phyloP scores from a whole-genome alignment of 1,140 invertebrate genomes.

The Penaeus japonicus region DNA sequence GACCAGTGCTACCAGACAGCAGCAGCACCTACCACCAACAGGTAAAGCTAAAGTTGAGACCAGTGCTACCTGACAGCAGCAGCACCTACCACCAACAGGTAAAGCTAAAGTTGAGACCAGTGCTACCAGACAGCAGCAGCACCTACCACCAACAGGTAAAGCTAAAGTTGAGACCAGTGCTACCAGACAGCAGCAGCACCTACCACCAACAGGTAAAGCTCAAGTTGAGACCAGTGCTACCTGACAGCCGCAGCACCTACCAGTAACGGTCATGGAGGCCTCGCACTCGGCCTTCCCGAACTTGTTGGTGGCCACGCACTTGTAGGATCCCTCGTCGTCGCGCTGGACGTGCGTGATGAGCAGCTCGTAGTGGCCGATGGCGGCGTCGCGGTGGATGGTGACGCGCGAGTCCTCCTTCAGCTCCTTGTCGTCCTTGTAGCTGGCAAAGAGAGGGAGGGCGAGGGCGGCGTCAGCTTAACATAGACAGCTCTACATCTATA shows the following conservation, averaged over 20 bases:
- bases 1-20: too few relatives aligned
- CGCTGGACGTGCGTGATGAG: conserved; percentile 83
- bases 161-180: too few relatives aligned
- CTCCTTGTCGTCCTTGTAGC: conserved; percentile 82
- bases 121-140: too few relatives aligned
- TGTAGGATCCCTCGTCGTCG: conserved; percentile 86
- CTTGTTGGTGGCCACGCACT: conserved; percentile 85
- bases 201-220: too few relatives aligned
- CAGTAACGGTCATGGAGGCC: conserved; percentile 80
- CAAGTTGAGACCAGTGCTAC: too few relatives aligned
- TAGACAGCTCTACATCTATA: too few relatives aligned
- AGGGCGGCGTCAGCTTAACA: background rate
- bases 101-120: too few relatives aligned
- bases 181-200: background rate
- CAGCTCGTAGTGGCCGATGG: conserved; percentile 88
- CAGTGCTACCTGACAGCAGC: too few relatives aligned
- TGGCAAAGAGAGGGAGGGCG: conserved; percentile 63
- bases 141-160: too few relatives aligned
- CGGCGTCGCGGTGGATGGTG: conserved; percentile 77
- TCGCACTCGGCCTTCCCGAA: conserved; percentile 80
- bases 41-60: too few relatives aligned
- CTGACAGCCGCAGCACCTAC: conserved; percentile 65
- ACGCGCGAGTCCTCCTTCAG: conserved; percentile 77
- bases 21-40: too few relatives aligned
- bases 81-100: too few relatives aligned